Evolutionary conservation across 2,113 vertebrate genomes (phyloP).

Genomic region (Hirundichthys speculiger): DNA sequence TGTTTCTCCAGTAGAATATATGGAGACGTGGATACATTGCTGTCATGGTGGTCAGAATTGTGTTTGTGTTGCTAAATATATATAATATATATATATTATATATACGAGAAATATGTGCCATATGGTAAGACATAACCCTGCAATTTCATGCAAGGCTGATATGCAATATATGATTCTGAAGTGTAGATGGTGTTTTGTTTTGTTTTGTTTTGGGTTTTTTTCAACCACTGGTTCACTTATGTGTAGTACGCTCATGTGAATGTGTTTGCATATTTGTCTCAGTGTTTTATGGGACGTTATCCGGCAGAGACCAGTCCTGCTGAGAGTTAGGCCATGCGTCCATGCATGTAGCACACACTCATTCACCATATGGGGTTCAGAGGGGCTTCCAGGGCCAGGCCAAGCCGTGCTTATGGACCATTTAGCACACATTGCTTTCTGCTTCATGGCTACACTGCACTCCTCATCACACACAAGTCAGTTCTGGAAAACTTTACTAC

Average conservation of each 20-base stretch:
- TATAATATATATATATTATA: no score
- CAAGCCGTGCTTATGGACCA: constrained; percentile 65
- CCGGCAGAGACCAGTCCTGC: constrained; percentile 53
- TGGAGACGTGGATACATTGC: constrained; percentile 27
- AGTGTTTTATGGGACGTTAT: constrained; percentile 66
- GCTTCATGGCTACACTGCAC: constrained; percentile 55
- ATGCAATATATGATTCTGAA: not conserved
- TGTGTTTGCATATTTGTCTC: constrained; percentile 45
- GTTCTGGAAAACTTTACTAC: constrained; percentile 54
- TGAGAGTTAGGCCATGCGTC: constrained; percentile 61
- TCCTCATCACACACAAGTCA: constrained; percentile 32
- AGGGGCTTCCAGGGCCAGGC: constrained; percentile 50
- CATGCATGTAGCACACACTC: constrained; percentile 65
- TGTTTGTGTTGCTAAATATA: constrained; percentile 18
- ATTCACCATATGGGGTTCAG: constrained; percentile 65
- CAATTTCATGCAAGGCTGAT: constrained; percentile 4
- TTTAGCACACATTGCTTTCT: constrained; percentile 71
- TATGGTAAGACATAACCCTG: not conserved
- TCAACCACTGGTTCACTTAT: not conserved
- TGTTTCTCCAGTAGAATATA: constrained; percentile 35
- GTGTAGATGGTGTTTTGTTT: not conserved
- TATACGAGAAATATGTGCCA: not conserved
- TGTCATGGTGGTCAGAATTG: constrained; percentile 35
- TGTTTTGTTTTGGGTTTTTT: not conserved
- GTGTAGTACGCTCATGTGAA: constrained; percentile 17